These are phyloP conservation scores for Mohoua ochrocephala DNA, from an alignment of 2,113 vertebrate species.

Conservation along the genomic window DNA sequence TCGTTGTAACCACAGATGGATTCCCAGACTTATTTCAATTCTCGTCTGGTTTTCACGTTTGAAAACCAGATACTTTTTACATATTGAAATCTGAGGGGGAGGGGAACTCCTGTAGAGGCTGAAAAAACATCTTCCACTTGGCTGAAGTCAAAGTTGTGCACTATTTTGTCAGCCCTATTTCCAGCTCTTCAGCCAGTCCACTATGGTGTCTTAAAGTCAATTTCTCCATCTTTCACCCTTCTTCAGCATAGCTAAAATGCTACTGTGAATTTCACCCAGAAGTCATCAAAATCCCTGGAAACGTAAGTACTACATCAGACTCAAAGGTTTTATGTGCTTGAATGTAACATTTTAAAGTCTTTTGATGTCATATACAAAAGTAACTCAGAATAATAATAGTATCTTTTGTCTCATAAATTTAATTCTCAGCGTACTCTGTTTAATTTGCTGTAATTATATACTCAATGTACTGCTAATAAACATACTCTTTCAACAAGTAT, in stretches of 20 bases:
- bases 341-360: not conserved
- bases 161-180: not conserved
- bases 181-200: not conserved
- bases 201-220: not conserved
- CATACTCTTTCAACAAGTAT: not conserved
- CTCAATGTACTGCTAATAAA: not conserved
- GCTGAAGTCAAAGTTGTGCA: not conserved
- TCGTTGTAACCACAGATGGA: not conserved
- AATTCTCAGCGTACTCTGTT: not conserved
- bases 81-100: not conserved
- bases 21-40: not conserved
- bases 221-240: not conserved
- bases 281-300: not conserved
- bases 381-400: not conserved
- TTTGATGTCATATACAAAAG: not conserved
- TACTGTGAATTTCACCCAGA: not conserved
- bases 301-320: not conserved
- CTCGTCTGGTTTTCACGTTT: not conserved
- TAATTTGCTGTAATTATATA: slow-evolving; percentile 5
- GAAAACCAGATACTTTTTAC: not conserved
- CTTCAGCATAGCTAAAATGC: not conserved
- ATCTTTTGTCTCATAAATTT: not conserved
- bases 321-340: not conserved
- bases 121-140: not conserved
- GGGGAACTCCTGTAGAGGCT: not conserved